phyloP scores from a whole-genome alignment of 2,113 vertebrate genomes.

The Notothenia rossii region DNA sequence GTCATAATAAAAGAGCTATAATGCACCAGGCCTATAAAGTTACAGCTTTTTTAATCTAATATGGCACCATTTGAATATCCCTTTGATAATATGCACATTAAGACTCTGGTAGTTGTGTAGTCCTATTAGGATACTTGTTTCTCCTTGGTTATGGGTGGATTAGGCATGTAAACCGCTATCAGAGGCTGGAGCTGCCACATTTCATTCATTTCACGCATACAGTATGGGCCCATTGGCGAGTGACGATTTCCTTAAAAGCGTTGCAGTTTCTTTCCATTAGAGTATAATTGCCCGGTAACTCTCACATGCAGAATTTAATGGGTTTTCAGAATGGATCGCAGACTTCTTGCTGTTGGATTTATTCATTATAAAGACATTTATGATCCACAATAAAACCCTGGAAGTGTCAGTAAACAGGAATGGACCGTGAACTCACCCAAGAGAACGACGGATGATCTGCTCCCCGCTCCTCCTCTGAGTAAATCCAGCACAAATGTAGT shows the following conservation, averaged over 20 bases:
- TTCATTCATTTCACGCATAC: conserved; percentile 62
- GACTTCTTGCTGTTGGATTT: neutral
- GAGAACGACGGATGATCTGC: conserved; percentile 76
- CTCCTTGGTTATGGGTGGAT: neutral
- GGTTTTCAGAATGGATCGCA: neutral
- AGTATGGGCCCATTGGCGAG: conserved; percentile 33
- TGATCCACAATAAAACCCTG: neutral
- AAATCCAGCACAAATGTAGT: conserved; percentile 76
- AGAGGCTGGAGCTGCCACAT: conserved; percentile 39
- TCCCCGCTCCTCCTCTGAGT: conserved; percentile 76
- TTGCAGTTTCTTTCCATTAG: neutral
- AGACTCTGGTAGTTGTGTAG: neutral
- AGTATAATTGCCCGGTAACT: neutral
- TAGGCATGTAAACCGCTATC: neutral
- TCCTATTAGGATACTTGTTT: neutral
- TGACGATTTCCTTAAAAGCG: conserved; percentile 4
- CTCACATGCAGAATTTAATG: neutral
- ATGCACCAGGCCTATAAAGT: conserved; percentile 21
- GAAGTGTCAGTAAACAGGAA: conserved; percentile 34
- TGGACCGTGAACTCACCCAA: conserved; percentile 80
- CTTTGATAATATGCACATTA: neutral
- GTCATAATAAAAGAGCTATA: neutral
- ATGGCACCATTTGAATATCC: neutral
- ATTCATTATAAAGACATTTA: conserved; percentile 22
- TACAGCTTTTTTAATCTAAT: neutral